These are phyloP conservation scores for Alosa alosa DNA, from an alignment of 2,113 vertebrate genomes.

Conservation along the genomic window DNA sequence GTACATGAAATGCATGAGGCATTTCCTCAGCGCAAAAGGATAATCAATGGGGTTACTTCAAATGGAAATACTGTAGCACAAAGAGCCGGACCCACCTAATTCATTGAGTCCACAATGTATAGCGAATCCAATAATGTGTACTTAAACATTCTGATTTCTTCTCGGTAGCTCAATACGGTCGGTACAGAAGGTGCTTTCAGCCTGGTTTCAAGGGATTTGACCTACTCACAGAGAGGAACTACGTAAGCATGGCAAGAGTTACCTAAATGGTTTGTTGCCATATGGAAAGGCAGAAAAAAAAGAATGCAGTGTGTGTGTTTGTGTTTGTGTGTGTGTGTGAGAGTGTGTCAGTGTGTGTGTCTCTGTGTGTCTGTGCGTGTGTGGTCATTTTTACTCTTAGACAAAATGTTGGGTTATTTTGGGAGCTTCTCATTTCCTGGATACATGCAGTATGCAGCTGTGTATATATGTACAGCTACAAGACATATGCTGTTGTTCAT, in stretches of 20 bases:
- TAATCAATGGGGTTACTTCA: conserved; percentile 95
- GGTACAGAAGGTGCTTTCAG: neutral
- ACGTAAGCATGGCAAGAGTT: neutral
- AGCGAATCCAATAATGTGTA: conserved; percentile 70
- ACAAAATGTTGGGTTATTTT: conserved; percentile 5
- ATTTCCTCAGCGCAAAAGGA: conserved; percentile 90
- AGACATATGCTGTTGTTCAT: neutral
- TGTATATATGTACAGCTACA: neutral
- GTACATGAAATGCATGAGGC: conserved; percentile 96
- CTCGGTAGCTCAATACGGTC: conserved; percentile 34
- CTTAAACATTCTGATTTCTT: conserved; percentile 66
- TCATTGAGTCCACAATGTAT: conserved; percentile 68
- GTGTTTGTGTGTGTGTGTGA: neutral
- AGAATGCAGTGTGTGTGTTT: neutral
- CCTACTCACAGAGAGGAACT: neutral
- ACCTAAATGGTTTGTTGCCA: neutral
- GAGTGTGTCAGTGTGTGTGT: neutral
- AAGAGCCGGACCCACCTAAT: conserved; percentile 60
- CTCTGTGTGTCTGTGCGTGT: neutral
- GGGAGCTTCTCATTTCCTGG: neutral
- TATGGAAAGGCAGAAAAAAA: neutral
- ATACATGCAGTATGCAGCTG: neutral
- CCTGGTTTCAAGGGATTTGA: conserved; percentile 17
- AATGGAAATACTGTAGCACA: conserved; percentile 69
- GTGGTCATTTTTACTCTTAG: neutral